These are phyloP conservation scores for Hypselothyrea guttata DNA, from an alignment of 2,888 invertebrate species.

Conservation along the genomic window DNA sequence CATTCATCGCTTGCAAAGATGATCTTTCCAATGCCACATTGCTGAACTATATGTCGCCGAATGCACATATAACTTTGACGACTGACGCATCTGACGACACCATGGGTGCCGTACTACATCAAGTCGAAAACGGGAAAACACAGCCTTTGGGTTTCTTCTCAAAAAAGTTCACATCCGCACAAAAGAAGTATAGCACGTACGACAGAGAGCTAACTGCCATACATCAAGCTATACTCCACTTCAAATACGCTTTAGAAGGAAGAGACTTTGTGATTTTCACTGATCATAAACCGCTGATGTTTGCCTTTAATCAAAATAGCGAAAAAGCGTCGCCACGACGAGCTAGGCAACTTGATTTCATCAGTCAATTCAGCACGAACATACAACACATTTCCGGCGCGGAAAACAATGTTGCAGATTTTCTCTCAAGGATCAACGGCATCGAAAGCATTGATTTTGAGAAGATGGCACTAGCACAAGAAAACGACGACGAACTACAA, in stretches of 20 bases:
- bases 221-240: conserved; percentile 23
- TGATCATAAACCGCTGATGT: not conserved
- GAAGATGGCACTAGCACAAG: not conserved
- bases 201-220: conserved; percentile 25
- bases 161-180: too few species aligned
- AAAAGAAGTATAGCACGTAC: conserved; percentile 24
- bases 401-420: not conserved
- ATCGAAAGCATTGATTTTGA: conserved; percentile 1
- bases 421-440: not conserved
- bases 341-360: conserved; percentile 5
- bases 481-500: not conserved
- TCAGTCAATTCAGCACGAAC: conserved; percentile 5
- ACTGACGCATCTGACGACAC: too few species aligned
- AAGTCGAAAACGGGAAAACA: too few species aligned
- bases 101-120: too few species aligned
- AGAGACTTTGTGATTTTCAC: conserved; percentile 6
- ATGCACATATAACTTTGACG: too few species aligned
- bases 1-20: too few species aligned
- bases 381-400: not conserved
- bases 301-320: not conserved
- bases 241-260: conserved; percentile 23
- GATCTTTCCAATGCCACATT: too few species aligned
- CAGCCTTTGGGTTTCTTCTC: too few species aligned
- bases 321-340: conserved; percentile 7
- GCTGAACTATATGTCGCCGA: too few species aligned